Base-by-base conservation (phyloP, 2,888 invertebrate species). In the Alloscopus bannaensis region DNA sequence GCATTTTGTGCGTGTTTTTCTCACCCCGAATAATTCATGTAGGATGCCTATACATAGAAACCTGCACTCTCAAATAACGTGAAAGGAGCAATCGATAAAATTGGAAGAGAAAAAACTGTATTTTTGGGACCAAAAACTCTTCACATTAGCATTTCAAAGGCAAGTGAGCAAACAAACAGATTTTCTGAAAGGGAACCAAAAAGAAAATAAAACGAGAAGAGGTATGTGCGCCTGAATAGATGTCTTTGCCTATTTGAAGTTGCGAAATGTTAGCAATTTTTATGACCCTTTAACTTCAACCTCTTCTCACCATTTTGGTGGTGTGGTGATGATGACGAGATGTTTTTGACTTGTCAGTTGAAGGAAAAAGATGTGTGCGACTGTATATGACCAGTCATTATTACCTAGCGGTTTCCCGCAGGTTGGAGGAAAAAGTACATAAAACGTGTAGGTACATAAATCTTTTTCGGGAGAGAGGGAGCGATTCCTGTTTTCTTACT, bases 191-290 rank as follows among this genome's bases (percentile, higher is more conserved):
- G 50, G 52, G 52, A 60, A 26, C 28, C 45, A 62, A 28, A 57
- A 69, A 52, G 24, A 28, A 59, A 66, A 55, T 29, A 42, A 57
- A 68, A 81, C 66, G 75, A 72, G 76, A 76, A 69, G 64, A n/a
- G n/a, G n/a, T n/a, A n/a, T n/a, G n/a, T n/a, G n/a, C n/a, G n/a
- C n/a, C n/a, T n/a, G n/a, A n/a, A n/a, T n/a, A n/a, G n/a, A n/a
- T n/a, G n/a, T n/a, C n/a, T n/a, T n/a, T n/a, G n/a, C n/a, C n/a
- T 71, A 22, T 82, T 77, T 76, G 52, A 60, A 52, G 82, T 84
- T 84, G 84, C 84, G 84, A 84, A 84, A 84, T 84, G 82, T 81
- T 76, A 70, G 84, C 79, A 71, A 84, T 78, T 84, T n/a, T 84
- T 84, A 84, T 81, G 81, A 81, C 81, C 81, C 79, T 75, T 82